phyloP scores from a whole-genome alignment of 2,797 vertebrate species.

The Microcaecilia unicolor region DNA sequence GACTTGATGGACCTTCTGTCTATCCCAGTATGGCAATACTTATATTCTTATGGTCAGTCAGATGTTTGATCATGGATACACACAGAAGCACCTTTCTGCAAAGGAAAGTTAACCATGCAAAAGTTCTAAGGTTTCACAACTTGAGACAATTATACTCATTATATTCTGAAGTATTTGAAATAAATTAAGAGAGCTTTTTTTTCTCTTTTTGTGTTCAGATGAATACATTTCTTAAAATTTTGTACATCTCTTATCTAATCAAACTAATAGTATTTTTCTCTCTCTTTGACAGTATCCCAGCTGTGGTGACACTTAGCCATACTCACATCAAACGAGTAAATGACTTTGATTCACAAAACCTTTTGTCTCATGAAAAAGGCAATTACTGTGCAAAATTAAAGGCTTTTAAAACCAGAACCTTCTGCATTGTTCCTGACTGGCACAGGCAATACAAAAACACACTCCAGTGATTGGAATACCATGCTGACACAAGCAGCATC shows the following conservation, averaged over 20 bases:
- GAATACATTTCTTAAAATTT: no score
- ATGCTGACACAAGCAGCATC: constrained; percentile 21
- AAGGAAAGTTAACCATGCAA: constrained; percentile 1
- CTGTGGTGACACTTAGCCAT: constrained; percentile 39
- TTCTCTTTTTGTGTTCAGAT: no score
- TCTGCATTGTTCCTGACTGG: constrained; percentile 42
- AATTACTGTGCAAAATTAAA: constrained; percentile 53
- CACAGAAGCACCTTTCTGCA: neutral
- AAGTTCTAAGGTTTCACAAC: constrained; percentile 1
- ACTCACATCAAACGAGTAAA: constrained; percentile 50
- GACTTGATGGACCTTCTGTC: no score
- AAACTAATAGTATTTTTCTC: constrained; percentile 18
- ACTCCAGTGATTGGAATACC: constrained; percentile 10
- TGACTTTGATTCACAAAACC: constrained; percentile 39
- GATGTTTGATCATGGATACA: constrained; percentile 3
- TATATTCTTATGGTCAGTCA: neutral
- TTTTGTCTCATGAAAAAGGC: constrained; percentile 58
- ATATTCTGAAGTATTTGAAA: constrained; percentile 5
- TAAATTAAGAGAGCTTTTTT: no score
- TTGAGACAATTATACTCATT: constrained; percentile 8
- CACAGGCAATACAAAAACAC: constrained; percentile 35
- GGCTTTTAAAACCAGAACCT: constrained; percentile 41
- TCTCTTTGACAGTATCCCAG: constrained; percentile 33
- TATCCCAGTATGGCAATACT: no score
- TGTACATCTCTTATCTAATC: constrained; percentile 32